These are phyloP conservation scores for Orientallactaga bullata DNA, from an alignment of 2,113 vertebrate species.

Conservation along the genomic window DNA sequence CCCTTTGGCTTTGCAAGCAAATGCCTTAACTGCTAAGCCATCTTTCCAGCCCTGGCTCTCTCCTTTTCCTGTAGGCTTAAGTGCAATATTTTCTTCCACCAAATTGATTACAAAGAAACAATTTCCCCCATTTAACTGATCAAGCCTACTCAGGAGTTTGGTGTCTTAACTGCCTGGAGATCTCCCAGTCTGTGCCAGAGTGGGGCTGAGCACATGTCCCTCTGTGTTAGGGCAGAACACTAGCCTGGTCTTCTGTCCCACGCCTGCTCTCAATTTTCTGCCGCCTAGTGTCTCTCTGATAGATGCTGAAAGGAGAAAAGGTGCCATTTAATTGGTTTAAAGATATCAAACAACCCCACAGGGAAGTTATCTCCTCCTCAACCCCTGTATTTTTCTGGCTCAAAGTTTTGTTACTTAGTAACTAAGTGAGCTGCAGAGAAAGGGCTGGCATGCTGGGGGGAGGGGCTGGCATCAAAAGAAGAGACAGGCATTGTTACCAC, in stretches of 20 bases:
- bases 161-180: accelerated
- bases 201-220: background rate
- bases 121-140: background rate
- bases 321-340: conserved; percentile 58
- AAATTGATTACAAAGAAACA: background rate
- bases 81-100: background rate
- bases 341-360: conserved; percentile 40
- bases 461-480: background rate
- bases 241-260: conserved; percentile 32
- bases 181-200: background rate
- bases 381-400: conserved; percentile 46
- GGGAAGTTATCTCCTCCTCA: conserved; percentile 48
- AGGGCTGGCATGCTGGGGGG: background rate
- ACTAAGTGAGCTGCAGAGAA: background rate
- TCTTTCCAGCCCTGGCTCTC: no score
- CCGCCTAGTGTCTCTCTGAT: conserved; percentile 59
- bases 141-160: background rate
- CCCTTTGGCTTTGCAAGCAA: no score
- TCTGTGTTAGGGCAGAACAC: background rate
- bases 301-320: conserved; percentile 55
- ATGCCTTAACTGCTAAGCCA: no score
- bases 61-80: background rate
- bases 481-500: background rate
- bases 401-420: conserved; percentile 74
- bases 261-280: conserved; percentile 74